Conservation (phyloP, 2,113 vertebrate species). For the Danionella cerebrum region DNA sequence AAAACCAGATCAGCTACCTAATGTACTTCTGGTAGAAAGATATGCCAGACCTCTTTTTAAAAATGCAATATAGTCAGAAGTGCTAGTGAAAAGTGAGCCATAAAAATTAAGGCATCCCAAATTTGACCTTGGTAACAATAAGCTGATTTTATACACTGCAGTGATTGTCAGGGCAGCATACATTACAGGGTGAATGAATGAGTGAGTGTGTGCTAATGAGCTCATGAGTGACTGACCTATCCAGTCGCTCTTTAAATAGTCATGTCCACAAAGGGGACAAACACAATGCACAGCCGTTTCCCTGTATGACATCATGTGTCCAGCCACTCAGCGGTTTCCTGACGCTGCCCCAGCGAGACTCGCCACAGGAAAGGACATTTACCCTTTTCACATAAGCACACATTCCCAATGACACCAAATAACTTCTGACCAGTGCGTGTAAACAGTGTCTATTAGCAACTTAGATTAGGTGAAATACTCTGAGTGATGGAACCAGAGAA, state of each 20-base stretch:
- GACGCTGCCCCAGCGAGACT: conserved; percentile 36
- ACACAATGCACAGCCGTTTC: conserved; percentile 59
- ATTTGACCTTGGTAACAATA: not conserved
- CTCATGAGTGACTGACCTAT: conserved; percentile 12
- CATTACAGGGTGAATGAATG: conserved; percentile 4
- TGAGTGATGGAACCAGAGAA: no score
- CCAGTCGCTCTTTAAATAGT: conserved; percentile 32
- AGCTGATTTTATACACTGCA: not conserved
- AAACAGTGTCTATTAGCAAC: not conserved
- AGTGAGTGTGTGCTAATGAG: conserved; percentile 1
- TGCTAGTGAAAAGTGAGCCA: conserved; percentile 22
- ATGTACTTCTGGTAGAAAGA: not conserved
- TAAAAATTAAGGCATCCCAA: conserved; percentile 22
- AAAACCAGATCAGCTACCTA: conserved; percentile 6
- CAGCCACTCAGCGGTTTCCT: conserved; percentile 52
- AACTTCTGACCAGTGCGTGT: conserved; percentile 35
- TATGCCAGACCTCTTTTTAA: not conserved
- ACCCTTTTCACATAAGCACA: not conserved
- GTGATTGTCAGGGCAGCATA: not conserved
- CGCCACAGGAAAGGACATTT: conserved; percentile 50
- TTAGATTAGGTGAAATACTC: no score
- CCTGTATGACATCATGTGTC: conserved; percentile 61
- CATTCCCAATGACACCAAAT: not conserved
- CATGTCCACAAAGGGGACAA: conserved; percentile 27
- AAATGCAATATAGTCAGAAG: no score